Percentiles rank a stretch among this genome's conserved stretches.
Evolutionary conservation across 1,140 invertebrate genomes (phyloP).

Genomic region (Drosophila kepulauana): DNA sequence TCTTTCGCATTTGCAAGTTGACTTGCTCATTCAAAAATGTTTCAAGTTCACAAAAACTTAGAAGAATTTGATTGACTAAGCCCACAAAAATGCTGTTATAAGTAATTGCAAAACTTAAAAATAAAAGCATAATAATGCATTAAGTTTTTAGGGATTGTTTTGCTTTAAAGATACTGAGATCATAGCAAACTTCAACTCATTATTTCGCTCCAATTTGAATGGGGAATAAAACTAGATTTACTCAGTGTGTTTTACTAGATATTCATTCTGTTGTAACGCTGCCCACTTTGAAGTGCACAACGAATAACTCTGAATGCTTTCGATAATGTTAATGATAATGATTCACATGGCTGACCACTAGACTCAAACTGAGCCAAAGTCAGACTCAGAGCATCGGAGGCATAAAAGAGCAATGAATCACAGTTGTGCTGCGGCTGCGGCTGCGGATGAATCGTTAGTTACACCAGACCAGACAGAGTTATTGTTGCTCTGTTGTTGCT

Average conservation of each 20-base stretch:
- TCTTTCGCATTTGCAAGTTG: not conserved
- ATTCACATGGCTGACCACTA: conserved; percentile 21
- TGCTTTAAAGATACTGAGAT: too few species aligned
- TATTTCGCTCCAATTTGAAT: not conserved
- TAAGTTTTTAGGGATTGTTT: too few species aligned
- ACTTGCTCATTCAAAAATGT: not conserved
- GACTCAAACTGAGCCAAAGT: not conserved
- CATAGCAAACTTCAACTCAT: too few species aligned
- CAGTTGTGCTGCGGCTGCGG: not conserved
- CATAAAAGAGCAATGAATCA: not conserved
- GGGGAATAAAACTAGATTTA: not conserved
- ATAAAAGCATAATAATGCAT: too few species aligned
- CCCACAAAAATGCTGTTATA: not conserved
- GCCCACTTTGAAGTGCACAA: not conserved
- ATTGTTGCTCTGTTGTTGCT: not conserved
- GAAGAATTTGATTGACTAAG: not conserved
- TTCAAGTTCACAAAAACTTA: not conserved
- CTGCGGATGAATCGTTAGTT: not conserved
- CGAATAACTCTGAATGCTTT: not conserved
- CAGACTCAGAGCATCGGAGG: too few species aligned
- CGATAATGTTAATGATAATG: conserved; percentile 21
- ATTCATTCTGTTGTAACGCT: not conserved
- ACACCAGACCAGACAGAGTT: too few species aligned
- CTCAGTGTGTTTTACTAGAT: not conserved
- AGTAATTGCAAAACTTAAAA: not conserved